Conservation (phyloP, 2,113 vertebrate genomes). For the Lepisosteus osseus region DNA sequence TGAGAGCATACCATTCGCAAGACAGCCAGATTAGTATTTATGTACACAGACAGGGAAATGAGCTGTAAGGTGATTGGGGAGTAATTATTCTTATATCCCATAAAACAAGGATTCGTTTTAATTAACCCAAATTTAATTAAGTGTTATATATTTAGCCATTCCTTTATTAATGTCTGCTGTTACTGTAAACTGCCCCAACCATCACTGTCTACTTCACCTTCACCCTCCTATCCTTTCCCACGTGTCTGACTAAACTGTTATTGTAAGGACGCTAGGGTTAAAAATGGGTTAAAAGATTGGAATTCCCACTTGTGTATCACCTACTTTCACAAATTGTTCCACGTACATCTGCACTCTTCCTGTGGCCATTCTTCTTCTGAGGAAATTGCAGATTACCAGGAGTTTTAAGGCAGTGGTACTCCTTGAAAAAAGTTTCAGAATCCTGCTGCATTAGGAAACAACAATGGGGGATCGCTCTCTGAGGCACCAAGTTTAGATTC, state of each 20-base stretch:
- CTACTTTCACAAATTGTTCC: background rate
- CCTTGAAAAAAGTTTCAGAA: too few species aligned
- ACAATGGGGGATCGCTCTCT: too few species aligned
- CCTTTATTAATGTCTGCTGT: constrained; percentile 55
- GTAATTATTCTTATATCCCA: constrained; percentile 63
- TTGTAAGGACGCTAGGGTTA: background rate
- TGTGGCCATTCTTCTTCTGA: background rate
- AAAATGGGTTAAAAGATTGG: background rate
- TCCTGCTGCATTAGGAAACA: too few species aligned
- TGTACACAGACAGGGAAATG: constrained; percentile 45
- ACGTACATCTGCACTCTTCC: background rate
- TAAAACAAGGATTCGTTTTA: constrained; percentile 57
- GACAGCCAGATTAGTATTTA: constrained; percentile 46
- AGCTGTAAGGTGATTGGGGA: constrained; percentile 54
- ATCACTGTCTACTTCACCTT: constrained; percentile 20
- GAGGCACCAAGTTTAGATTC: too few species aligned
- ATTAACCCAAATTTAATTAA: constrained; percentile 69
- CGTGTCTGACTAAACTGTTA: too few species aligned
- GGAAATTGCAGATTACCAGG: background rate
- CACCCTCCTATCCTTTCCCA: too few species aligned
- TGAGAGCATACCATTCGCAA: constrained; percentile 52
- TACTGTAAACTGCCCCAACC: constrained; percentile 40
- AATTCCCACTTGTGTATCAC: too few species aligned
- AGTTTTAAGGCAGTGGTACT: background rate
- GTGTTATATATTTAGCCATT: constrained; percentile 59